A percentile compares a stretch with the other conserved stretches of the same genome.
phyloP scores from a whole-genome alignment of 2,888 invertebrate genomes.

The Brenthis ino region DNA sequence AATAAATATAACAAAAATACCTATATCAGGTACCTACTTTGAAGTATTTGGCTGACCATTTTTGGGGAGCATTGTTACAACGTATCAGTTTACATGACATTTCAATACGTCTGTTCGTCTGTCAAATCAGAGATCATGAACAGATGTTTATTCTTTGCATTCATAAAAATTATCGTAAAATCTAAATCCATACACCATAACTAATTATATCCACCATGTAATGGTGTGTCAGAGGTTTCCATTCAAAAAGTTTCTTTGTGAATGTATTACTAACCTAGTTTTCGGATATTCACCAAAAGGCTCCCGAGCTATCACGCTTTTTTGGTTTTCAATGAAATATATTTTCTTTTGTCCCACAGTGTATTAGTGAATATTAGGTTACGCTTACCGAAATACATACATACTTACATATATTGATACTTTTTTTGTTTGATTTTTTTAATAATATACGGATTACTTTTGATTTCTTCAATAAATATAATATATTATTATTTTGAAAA shows the following conservation, averaged over 20 bases:
- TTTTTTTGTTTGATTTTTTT: constrained; percentile 6
- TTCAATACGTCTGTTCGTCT: constrained; percentile 69
- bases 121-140: constrained; percentile 71
- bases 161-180: constrained; percentile 79
- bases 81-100: constrained; percentile 79
- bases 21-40: background rate
- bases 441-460: constrained; percentile 4
- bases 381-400: constrained; percentile 42
- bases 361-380: constrained; percentile 73
- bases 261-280: constrained; percentile 81
- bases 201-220: constrained; percentile 82
- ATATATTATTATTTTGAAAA: too few relatives aligned
- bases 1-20: too few relatives aligned
- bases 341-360: constrained; percentile 67
- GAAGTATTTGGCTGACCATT: constrained; percentile 62
- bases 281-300: constrained; percentile 73
- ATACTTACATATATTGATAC: constrained; percentile 32
- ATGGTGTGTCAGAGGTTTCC: constrained; percentile 62
- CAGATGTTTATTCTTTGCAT: constrained; percentile 76
- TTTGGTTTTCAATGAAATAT: constrained; percentile 75
- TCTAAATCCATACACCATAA: constrained; percentile 82
- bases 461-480: background rate
- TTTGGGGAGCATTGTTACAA: constrained; percentile 65
- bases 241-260: constrained; percentile 65
- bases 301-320: constrained; percentile 73